A percentile compares a stretch with the other conserved stretches of the same genome.
phyloP scores from a whole-genome alignment of 2,113 vertebrate genomes.

The Melanerpes aurifrons region DNA sequence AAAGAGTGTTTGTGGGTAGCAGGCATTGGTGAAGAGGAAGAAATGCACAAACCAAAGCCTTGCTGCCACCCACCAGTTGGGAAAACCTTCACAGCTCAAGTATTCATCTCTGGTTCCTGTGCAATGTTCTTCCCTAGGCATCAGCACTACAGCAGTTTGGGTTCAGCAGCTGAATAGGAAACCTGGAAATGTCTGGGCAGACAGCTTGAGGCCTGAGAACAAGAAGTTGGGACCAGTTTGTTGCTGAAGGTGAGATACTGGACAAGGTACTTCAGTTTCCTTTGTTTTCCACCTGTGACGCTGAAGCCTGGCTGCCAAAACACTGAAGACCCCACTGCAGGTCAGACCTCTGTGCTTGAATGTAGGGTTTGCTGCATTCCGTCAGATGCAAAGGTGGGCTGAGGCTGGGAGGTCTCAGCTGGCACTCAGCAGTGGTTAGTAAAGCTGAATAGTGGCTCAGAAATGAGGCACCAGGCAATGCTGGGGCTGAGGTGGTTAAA shows the following conservation, averaged over 20 bases:
- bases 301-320: background rate
- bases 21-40: background rate
- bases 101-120: no score
- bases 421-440: background rate
- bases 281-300: background rate
- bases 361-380: background rate
- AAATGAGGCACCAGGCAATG: background rate
- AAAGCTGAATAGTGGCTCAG: background rate
- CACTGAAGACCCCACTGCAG: accelerated
- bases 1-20: background rate
- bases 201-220: background rate
- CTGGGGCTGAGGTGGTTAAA: background rate
- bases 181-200: background rate
- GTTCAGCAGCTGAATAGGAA: background rate
- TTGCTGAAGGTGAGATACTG: background rate
- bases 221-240: background rate
- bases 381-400: accelerated
- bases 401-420: accelerated
- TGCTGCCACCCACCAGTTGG: background rate
- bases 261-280: background rate
- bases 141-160: background rate
- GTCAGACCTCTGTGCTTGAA: background rate
- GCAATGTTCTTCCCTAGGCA: background rate
- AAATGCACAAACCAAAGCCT: background rate
- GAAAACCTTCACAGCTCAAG: background rate